Conservation (phyloP, 2,113 vertebrate genomes). For the Leptobrachium leishanense region DNA sequence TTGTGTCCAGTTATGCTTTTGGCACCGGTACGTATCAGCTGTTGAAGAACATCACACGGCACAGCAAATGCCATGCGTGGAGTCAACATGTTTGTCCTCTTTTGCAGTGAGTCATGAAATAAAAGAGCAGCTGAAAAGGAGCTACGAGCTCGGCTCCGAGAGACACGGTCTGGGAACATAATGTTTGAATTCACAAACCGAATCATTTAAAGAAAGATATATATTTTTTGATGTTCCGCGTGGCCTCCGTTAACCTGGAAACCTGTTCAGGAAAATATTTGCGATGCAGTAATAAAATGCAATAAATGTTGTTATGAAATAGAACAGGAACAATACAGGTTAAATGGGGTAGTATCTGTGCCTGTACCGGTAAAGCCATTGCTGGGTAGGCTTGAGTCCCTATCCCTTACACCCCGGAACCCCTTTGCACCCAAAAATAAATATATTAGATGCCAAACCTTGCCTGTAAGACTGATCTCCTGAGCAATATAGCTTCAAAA, state of each 20-base stretch:
- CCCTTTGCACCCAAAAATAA: too few species aligned
- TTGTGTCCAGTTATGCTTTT: constrained; percentile 41
- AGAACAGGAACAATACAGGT: too few species aligned
- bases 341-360: too few species aligned
- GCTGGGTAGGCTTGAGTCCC: too few species aligned
- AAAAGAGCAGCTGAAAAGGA: constrained; percentile 46
- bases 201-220: constrained; percentile 1
- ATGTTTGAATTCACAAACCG: not conserved
- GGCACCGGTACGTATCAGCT: constrained; percentile 54
- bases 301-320: too few species aligned
- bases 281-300: not conserved
- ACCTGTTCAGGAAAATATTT: not conserved
- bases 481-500: too few species aligned
- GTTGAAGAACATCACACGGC: constrained; percentile 54
- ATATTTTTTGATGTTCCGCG: not conserved
- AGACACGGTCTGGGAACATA: not conserved
- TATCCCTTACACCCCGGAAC: too few species aligned
- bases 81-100: constrained; percentile 54
- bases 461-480: too few species aligned
- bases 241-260: not conserved
- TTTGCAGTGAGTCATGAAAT: constrained; percentile 44
- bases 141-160: not conserved
- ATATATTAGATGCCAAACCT: too few species aligned
- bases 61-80: constrained; percentile 54
- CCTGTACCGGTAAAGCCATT: too few species aligned